These are phyloP conservation scores for Pelobates cultripes DNA, from an alignment of 2,797 vertebrate genomes.

Conservation along the genomic window DNA sequence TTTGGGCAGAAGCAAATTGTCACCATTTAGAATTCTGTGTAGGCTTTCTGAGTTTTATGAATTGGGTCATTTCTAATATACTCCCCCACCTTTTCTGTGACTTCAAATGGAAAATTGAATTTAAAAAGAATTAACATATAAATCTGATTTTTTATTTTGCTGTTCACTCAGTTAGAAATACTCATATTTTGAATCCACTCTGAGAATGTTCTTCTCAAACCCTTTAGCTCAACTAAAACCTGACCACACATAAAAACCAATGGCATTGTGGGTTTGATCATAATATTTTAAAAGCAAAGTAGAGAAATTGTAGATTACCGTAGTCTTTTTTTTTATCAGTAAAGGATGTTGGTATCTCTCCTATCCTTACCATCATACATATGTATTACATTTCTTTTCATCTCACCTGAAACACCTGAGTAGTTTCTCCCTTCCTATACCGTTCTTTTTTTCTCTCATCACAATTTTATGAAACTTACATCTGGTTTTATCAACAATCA, in stretches of 20 bases:
- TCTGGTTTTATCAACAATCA: too few relatives aligned
- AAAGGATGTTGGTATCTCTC: too few relatives aligned
- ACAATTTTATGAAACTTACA: too few relatives aligned
- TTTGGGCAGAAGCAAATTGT: constrained; percentile 20
- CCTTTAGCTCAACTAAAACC: constrained; percentile 41
- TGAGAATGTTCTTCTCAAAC: constrained; percentile 25
- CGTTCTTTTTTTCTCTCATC: too few relatives aligned
- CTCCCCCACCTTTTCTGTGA: constrained; percentile 33
- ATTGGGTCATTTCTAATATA: constrained; percentile 48
- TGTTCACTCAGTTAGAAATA: constrained; percentile 34
- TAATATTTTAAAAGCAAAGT: constrained; percentile 23
- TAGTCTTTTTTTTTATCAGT: too few relatives aligned
- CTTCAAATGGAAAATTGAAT: constrained; percentile 50
- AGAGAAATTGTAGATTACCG: background rate
- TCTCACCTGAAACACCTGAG: too few relatives aligned
- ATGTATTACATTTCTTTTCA: too few relatives aligned
- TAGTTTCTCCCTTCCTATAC: too few relatives aligned
- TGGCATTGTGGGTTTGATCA: constrained; percentile 12
- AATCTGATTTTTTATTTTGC: constrained; percentile 44
- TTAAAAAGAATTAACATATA: constrained; percentile 48
- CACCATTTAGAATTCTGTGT: constrained; percentile 35
- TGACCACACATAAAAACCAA: background rate
- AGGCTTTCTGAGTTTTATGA: constrained; percentile 21
- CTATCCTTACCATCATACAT: too few relatives aligned
- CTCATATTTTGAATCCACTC: constrained; percentile 31